These are phyloP conservation scores for Acrobeloides nanus DNA, from an alignment of 2,888 invertebrate genomes.

Conservation along the genomic window DNA sequence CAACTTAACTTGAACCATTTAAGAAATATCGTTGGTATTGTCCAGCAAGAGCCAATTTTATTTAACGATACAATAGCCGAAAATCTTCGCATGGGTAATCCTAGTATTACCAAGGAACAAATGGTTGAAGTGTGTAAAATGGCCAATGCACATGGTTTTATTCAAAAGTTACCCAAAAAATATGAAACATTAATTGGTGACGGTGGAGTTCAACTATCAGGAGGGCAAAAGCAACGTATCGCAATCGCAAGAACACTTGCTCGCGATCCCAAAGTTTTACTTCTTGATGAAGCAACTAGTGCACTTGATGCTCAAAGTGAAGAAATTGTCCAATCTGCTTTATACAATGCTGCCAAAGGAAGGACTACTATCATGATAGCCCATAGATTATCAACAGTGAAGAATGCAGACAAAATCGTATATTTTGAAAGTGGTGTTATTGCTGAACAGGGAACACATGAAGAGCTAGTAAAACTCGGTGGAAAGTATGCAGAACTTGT, in stretches of 20 bases:
- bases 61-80: slow-evolving; percentile 30
- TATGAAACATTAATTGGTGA: slow-evolving; percentile 47
- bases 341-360: slow-evolving; percentile 40
- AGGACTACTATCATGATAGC: slow-evolving; percentile 46
- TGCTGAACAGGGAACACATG: slow-evolving; percentile 29
- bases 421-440: slow-evolving; percentile 33
- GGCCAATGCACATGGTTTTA: slow-evolving; percentile 31
- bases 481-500: slow-evolving; percentile 37
- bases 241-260: slow-evolving; percentile 35
- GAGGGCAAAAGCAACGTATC: slow-evolving; percentile 44
- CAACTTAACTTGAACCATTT: slow-evolving; percentile 16
- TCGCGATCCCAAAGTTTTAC: slow-evolving; percentile 16
- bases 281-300: slow-evolving; percentile 61
- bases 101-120: slow-evolving; percentile 16
- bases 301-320: slow-evolving; percentile 49
- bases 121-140: slow-evolving; percentile 23
- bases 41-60: slow-evolving; percentile 29
- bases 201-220: slow-evolving; percentile 45
- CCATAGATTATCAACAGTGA: slow-evolving; percentile 29
- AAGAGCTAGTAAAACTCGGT: slow-evolving; percentile 28
- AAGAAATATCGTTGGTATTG: slow-evolving; percentile 23
- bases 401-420: slow-evolving; percentile 22
- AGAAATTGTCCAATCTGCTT: slow-evolving; percentile 34
- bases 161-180: slow-evolving; percentile 26
- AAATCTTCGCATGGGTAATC: slow-evolving; percentile 22